Base-by-base conservation (phyloP, 2,797 vertebrate species). In the Gallinago solitaria region DNA sequence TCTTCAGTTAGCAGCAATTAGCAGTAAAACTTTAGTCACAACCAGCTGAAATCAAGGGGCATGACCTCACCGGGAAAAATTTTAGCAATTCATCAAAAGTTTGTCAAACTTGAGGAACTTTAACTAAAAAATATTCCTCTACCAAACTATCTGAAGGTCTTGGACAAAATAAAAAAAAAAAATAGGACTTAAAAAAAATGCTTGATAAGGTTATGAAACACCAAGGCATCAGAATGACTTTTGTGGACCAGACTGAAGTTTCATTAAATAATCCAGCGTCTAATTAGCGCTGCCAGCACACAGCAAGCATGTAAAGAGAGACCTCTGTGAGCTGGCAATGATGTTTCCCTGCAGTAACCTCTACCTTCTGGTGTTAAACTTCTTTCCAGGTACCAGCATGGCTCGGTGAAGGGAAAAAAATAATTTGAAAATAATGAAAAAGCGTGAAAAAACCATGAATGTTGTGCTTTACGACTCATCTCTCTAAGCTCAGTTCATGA, bases 1-100 rank as follows among this genome's bases (percentile, higher is more conserved):
- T 80, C 82, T 64, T 87, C 74, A 63, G 32, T 78, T 71, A 82
- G 74, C 74, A 82, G 89, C 78, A 94, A 92, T 95, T 93, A 94
- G 77, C 70, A 84, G 65, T 61, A 60, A 82, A 90, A 84, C 83
- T 73, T 47, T 0, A 65, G 79, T 47, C 68, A 73, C 68, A 83
- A 51, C 54, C 60, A 59, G 16, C 9, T 65, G 81, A 93, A 89
- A 90, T 90, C 54, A 7, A 67, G 85, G 90, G 73, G 11, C 82
- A 74, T 6, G 95, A 96, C 93, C 92, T 43, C 35, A 51, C 27
- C 69, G 64, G 76, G 83, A 9, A 18, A 54, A 65, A 83, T 21
- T 16, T 27, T 10, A 43, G 90, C 70, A 64, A 76, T 83, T 94
- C 23, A 70, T 88, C 43, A 74, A 16, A 96, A 96, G 76, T 83